A percentile compares a stretch with the other conserved stretches of the same genome.
Conservation (phyloP, 1,140 invertebrate genomes). For the Trissolcus basalis region DNA sequence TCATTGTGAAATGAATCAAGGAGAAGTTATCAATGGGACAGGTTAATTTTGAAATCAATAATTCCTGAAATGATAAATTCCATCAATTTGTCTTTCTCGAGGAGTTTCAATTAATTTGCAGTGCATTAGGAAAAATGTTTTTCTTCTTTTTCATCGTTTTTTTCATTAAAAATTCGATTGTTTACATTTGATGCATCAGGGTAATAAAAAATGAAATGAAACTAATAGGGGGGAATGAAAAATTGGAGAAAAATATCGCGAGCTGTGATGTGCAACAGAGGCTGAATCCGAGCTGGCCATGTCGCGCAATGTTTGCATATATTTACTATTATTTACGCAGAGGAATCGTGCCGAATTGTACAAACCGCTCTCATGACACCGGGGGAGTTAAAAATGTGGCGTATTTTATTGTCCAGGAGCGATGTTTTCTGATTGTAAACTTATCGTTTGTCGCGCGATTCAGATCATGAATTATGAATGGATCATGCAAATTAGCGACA, state of each 20-base stretch:
- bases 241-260: too few species aligned
- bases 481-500: conserved; percentile 58
- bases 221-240: not conserved
- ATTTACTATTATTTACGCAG: conserved; percentile 4
- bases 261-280: not conserved
- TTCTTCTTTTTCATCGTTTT: too few species aligned
- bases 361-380: conserved; percentile 43
- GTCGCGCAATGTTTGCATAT: conserved; percentile 35
- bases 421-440: conserved; percentile 51
- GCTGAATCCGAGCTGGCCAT: conserved; percentile 3
- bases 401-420: conserved; percentile 36
- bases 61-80: conserved; percentile 3
- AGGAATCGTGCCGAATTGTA: conserved; percentile 25
- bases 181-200: too few species aligned
- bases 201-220: too few species aligned
- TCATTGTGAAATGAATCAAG: not conserved
- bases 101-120: too few species aligned
- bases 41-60: conserved; percentile 7
- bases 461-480: conserved; percentile 57
- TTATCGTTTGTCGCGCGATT: conserved; percentile 34
- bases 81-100: conserved; percentile 10
- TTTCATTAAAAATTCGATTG: too few species aligned
- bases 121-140: too few species aligned
- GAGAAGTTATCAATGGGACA: too few species aligned
- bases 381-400: conserved; percentile 38